Evolutionary conservation across 1,140 invertebrate species (phyloP), one percentile per base, ranked within the genome.

Genomic region (Plectrocnemia conspersa): DNA sequence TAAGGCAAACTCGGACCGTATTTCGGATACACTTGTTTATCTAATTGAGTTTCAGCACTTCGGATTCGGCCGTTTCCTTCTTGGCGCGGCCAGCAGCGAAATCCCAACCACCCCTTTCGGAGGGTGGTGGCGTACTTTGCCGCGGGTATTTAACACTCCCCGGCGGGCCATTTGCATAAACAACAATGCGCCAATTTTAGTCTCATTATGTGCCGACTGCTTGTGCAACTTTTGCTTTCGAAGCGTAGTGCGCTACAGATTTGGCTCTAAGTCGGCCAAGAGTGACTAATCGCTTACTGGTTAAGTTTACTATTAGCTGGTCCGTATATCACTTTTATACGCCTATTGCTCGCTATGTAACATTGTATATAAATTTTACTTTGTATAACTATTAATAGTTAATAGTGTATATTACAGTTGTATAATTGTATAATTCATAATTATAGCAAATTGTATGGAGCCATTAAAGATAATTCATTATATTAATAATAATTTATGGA

Each of bases 131-230:
- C 46, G 38, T 46, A 38, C 29, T 24, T 47, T 36, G 29, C 27
- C 49, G 48, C 59, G 35, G 57, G 59, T 61, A 61, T 61, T 61
- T 57, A 61, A 54, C 52, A 42, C 46, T 61, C 59, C 55, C 55
- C 24, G 46, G 48, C 32, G 55, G 47, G 24, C 29, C 54, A 61
- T 61, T 61, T 57, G 42, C 59, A 61, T 61, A 57, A 61, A 61
- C 59, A 61, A 61, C 59, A 57, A 61, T 57, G 59, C 59, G 52
- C 59, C 59, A 61, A 61, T 61, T 61, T 61, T 56, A 49, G 42
- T 56, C 58, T 60, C 58, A 60, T 60, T 60, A 60, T 60, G 45
- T 24, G 15, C 49, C 36, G 22, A 41, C 21, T 54, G 53, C 47
- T 32, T 49, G 54, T 54, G 50, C 59, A 49, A 47, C 48, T 53